Base-by-base conservation (phyloP, 2,113 vertebrate species). In the Ceyx margarethae region DNA sequence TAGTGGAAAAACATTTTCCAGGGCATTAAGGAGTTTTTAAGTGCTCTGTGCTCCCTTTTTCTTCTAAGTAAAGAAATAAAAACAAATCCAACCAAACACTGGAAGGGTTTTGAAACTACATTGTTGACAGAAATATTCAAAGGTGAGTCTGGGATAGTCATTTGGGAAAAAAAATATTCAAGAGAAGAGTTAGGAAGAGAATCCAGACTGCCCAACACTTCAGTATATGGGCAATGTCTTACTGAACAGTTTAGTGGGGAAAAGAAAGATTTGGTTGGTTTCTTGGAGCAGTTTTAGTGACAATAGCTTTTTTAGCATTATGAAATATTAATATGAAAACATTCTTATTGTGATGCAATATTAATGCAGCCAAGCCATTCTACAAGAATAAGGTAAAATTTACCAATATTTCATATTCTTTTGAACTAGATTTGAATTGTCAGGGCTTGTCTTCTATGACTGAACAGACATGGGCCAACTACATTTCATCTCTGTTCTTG, bases 41-140 rank as follows among this genome's bases (percentile, higher is more conserved):
- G 31, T 46, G 73, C 28, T 83, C 35, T n/a, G 57, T 1, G 1
- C 13, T 62, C 17, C 7, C 3, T 1, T 5, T 5, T 87, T 26
- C 26, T 74, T 25, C 40, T 8, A 65, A 57, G 1, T 0, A 22
- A 23, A 48, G 12, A 1, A 13, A 28, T 53, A 16, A 31, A 25
- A 12, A 9, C 6, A 26, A 26, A 26, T 26, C 25, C 8, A 5
- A 12, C 18, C 43, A 35, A 29, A 56, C 54, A 62, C 71, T 0
- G 2, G 18, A 9, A 1, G 1, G 8, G 18, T 54, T 91, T 61
- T 10, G 54, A 46, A 81, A 50, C 1, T 1, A 0, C 5, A 4
- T 1, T 17, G 56, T 31, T 60, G 33, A 54, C 45, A 72, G 13
- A 37, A 76, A 60, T 6, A 76, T 22, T 5, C 28, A 53, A 51